These are phyloP conservation scores for Rousettus madagascariensis DNA, from an alignment of 2,797 vertebrate genomes.

Conservation along the genomic window DNA sequence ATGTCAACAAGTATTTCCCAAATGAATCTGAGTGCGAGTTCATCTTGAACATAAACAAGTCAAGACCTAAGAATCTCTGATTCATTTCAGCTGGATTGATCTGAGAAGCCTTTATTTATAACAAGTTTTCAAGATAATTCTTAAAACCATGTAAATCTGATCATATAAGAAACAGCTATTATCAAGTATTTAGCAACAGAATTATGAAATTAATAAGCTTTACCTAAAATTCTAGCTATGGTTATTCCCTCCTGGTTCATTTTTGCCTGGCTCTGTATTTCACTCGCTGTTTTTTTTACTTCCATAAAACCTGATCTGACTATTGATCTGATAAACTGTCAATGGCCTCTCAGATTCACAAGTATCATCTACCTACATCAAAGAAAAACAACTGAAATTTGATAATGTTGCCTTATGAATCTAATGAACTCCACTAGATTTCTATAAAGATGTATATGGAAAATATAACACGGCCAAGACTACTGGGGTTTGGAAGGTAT, in stretches of 20 bases:
- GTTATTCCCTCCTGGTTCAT: background rate
- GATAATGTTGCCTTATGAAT: background rate
- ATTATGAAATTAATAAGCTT: background rate
- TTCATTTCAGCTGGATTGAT: background rate
- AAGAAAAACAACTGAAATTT: constrained; percentile 20
- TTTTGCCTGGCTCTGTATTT: background rate
- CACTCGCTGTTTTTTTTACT: background rate
- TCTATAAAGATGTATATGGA: background rate
- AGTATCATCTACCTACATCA: background rate
- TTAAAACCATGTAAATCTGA: background rate
- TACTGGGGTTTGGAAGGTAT: rapidly evolving
- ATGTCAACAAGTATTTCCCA: background rate
- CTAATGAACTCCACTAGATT: background rate
- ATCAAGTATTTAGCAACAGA: background rate
- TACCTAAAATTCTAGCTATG: background rate
- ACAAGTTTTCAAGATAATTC: background rate
- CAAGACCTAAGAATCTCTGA: background rate
- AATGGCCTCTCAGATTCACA: background rate
- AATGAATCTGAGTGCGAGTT: background rate
- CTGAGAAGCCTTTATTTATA: background rate
- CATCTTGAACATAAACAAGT: background rate
- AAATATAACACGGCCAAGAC: background rate
- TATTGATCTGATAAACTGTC: background rate
- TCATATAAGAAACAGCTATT: background rate
- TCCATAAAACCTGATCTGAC: background rate